Conservation (phyloP, 2,888 invertebrate genomes). For the Drosophila neonasuta region DNA sequence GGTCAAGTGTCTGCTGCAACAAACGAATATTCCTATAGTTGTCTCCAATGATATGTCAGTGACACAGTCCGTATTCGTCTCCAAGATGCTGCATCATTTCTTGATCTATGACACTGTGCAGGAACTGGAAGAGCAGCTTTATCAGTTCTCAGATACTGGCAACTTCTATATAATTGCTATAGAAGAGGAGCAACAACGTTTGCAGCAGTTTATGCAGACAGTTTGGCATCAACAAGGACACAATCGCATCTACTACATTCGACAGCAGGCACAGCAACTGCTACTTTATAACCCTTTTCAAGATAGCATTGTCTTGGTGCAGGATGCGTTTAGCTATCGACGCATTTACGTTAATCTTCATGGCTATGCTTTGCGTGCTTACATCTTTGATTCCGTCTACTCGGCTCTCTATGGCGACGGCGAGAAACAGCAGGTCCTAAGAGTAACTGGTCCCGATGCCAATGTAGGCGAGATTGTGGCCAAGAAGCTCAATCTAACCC, state of each 20-base stretch:
- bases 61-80: background rate
- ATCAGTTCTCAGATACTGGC: constrained; percentile 15
- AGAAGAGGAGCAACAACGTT: background rate
- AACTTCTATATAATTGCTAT: constrained; percentile 51
- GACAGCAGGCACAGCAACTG: constrained; percentile 12
- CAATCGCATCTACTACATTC: constrained; percentile 71
- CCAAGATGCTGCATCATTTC: constrained; percentile 45
- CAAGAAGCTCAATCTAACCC: constrained; percentile 73
- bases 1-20: constrained; percentile 59
- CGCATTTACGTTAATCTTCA: constrained; percentile 69
- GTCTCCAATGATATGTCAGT: constrained; percentile 22
- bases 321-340: constrained; percentile 34
- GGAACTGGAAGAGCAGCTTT: constrained; percentile 9
- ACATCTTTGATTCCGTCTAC: constrained; percentile 80
- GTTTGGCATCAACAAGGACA: constrained; percentile 68
- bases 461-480: constrained; percentile 72
- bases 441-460: constrained; percentile 76
- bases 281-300: constrained; percentile 77
- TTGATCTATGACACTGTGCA: constrained; percentile 28
- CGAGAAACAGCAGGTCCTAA: constrained; percentile 32
- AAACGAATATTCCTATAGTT: constrained; percentile 44
- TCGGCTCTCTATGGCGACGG: constrained; percentile 63
- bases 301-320: constrained; percentile 7
- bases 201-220: constrained; percentile 49
- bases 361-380: constrained; percentile 77